Evolutionary conservation across 2,797 vertebrate species (phyloP), one percentile per base, ranked within the genome.

Genomic region (Sparus aurata): DNA sequence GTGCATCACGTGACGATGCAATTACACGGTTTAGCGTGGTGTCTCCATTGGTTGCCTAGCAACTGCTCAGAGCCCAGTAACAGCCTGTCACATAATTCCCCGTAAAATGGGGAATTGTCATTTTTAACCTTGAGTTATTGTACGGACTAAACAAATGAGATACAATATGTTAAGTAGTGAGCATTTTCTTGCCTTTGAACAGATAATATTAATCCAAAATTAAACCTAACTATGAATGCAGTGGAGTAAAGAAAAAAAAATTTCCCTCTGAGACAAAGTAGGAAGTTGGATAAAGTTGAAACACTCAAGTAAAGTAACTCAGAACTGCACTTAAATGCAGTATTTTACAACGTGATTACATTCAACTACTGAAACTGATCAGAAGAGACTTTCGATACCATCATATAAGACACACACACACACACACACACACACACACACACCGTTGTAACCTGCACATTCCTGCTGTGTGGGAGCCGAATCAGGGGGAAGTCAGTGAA

Each of bases 391-490:
- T 12, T 80, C 30, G 52, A 17, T 41, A 25, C 17, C 45, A 55
- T 76, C 45, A 52, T 34, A 8, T 34, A 34, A 9, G 34, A 62
- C 53, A 52, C 71, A 77, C 55, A 57, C 38, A 67, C 57, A 49
- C 67, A 46, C 69, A 27, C 70, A 65, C 71, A 49, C 69, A 62
- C 60, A 54, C 77, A 63, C 70, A 27, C 74, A 53, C 62, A 57
- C 61, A 72, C 67, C 23, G 16, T 61, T 62, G 72, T 85, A 74
- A 92, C 90, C 88, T 90, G 88, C 83, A 84, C 93, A 94, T 94
- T 95, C 92, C 88, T 90, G 86, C 83, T 86, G 87, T 90, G 91
- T 94, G 91, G 92, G 93, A 94, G 93, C 92, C 77, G 77, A 87
- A 59, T 87, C 57, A 69, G 69, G 81, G 69, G 78, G 82, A 84